phyloP scores from a whole-genome alignment of 2,113 vertebrate genomes.

The Tragelaphus strepsiceros region DNA sequence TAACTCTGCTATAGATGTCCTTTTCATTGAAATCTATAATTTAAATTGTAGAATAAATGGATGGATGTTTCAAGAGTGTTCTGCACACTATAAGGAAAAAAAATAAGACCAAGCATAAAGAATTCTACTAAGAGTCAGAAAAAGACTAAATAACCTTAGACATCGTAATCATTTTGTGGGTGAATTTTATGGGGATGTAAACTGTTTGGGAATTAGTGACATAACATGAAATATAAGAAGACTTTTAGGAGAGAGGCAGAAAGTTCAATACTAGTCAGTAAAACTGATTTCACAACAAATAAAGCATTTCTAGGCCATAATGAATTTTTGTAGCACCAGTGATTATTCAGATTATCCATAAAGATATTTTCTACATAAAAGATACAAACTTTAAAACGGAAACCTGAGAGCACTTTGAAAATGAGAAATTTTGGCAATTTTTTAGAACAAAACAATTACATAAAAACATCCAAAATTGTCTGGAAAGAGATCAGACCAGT shows the following conservation, averaged over 20 bases:
- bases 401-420: constrained; percentile 19
- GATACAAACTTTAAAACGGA: background rate
- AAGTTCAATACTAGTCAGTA: background rate
- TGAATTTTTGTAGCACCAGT: background rate
- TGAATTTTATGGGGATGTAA: background rate
- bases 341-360: background rate
- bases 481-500: constrained; percentile 30
- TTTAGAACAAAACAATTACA: background rate
- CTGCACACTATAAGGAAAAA: background rate
- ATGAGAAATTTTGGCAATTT: background rate
- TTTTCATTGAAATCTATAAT: background rate
- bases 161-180: background rate
- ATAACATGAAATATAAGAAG: background rate
- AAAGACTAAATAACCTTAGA: background rate
- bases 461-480: background rate
- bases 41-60: background rate
- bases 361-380: background rate
- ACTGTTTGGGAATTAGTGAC: background rate
- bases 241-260: background rate
- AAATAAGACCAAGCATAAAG: background rate
- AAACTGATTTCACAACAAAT: background rate
- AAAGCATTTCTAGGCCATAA: background rate
- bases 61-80: background rate
- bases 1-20: background rate
- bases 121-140: background rate